Percentiles rank a stretch among this genome's conserved stretches.
Conservation (phyloP, 2,113 vertebrate species). For the Lycaon pictus region DNA sequence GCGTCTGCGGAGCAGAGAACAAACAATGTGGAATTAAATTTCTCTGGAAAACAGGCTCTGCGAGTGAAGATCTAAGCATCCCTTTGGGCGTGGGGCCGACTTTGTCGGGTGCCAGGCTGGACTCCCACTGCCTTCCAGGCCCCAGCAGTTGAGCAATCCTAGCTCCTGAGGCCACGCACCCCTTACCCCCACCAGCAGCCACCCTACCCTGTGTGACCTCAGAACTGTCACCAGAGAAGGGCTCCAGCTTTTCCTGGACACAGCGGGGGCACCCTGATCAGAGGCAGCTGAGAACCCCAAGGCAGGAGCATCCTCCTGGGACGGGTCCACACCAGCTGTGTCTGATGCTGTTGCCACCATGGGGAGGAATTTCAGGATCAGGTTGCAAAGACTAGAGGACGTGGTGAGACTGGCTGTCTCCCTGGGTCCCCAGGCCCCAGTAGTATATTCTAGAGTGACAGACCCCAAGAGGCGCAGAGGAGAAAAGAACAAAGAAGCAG, state of each 20-base stretch:
- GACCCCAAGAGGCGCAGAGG: neutral
- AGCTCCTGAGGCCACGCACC: neutral
- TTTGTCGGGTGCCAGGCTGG: neutral
- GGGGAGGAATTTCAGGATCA: neutral
- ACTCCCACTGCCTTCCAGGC: neutral
- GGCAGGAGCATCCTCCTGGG: neutral
- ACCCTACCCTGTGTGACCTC: neutral
- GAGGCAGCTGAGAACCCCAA: neutral
- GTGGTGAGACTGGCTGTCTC: constrained; percentile 47
- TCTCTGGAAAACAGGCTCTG: constrained; percentile 56
- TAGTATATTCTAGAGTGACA: neutral
- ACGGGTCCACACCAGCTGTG: neutral
- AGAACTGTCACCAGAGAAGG: constrained; percentile 35
- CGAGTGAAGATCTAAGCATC: constrained; percentile 52
- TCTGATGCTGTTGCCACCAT: neutral
- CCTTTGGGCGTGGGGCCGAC: neutral
- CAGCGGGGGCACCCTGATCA: neutral
- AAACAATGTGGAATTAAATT: constrained; percentile 76
- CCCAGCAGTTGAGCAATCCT: neutral
- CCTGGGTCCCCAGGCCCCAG: neutral
- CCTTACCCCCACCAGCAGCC: neutral
- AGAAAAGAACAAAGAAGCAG: neutral
- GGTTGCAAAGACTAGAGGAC: constrained; percentile 26
- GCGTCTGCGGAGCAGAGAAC: constrained; percentile 50
- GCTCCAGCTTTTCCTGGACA: neutral